Percentiles rank a stretch among this genome's conserved stretches.
Conservation (phyloP, 2,888 invertebrate species). For the Ariolimax columbianus region DNA sequence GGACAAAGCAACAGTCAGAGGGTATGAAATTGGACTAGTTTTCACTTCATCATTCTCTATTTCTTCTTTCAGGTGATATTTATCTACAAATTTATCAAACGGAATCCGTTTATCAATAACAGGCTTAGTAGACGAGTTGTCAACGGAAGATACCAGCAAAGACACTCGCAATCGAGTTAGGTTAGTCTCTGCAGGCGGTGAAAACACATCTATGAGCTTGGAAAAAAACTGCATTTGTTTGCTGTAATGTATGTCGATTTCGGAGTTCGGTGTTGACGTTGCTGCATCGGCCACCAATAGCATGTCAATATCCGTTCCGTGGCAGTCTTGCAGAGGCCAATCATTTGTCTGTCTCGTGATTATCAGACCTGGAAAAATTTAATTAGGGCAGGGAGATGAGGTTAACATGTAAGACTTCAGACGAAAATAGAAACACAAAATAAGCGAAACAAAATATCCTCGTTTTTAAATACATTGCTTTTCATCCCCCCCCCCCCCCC, state of each 20-base stretch:
- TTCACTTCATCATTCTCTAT: slow-evolving; percentile 14
- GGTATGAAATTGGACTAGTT: slow-evolving; percentile 22
- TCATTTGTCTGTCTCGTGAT: slow-evolving; percentile 5
- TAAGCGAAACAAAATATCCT: neutral
- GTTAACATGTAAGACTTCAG: neutral
- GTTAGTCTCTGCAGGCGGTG: neutral
- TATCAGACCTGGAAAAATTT: slow-evolving; percentile 7
- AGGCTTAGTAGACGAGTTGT: neutral
- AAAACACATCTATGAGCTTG: slow-evolving; percentile 15
- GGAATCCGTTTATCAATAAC: neutral
- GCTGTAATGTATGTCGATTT: neutral
- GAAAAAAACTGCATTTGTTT: slow-evolving; percentile 32
- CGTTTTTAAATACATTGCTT: neutral
- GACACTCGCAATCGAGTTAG: slow-evolving; percentile 5
- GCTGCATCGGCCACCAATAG: slow-evolving; percentile 24
- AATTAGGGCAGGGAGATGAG: neutral
- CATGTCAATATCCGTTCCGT: slow-evolving; percentile 6
- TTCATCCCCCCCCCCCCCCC: no score
- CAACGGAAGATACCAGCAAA: neutral
- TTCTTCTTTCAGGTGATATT: neutral
- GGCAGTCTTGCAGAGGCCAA: slow-evolving; percentile 19
- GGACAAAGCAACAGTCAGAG: neutral
- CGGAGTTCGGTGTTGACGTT: neutral
- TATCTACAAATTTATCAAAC: neutral
- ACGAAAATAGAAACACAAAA: neutral